Evolutionary conservation across 2,888 invertebrate genomes (phyloP).

Genomic region (Petrophora chlorosata): DNA sequence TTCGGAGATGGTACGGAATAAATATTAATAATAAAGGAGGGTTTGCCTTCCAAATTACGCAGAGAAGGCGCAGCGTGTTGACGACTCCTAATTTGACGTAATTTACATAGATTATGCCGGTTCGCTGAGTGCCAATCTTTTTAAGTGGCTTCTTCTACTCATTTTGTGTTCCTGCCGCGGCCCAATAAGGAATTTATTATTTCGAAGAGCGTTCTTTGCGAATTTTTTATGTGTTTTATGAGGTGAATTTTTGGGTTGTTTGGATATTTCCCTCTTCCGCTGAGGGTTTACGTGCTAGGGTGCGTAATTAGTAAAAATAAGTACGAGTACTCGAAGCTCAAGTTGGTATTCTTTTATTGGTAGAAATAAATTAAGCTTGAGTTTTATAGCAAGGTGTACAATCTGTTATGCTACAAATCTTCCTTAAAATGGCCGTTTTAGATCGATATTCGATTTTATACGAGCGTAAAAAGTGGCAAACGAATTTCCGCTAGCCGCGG

Average conservation of each 20-base stretch:
- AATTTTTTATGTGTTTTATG: slow-evolving; percentile 55
- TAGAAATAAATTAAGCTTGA: not conserved
- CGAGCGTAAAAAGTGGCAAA: slow-evolving; percentile 24
- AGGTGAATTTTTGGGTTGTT: slow-evolving; percentile 45
- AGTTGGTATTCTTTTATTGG: slow-evolving; percentile 15
- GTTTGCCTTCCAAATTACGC: slow-evolving; percentile 79
- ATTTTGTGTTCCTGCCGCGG: slow-evolving; percentile 74
- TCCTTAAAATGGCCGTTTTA: not conserved
- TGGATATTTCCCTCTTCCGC: slow-evolving; percentile 36
- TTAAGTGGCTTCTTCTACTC: slow-evolving; percentile 81
- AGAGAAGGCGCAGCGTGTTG: slow-evolving; percentile 74
- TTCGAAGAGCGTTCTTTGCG: slow-evolving; percentile 59
- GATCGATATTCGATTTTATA: slow-evolving; percentile 28
- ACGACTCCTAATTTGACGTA: slow-evolving; percentile 83
- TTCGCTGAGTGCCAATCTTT: slow-evolving; percentile 83
- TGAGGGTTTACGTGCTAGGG: slow-evolving; percentile 22
- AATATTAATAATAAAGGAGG: slow-evolving; percentile 83
- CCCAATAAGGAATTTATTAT: slow-evolving; percentile 76
- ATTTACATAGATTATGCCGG: slow-evolving; percentile 84
- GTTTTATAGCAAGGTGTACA: not conserved
- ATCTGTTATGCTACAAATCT: slow-evolving; percentile 1
- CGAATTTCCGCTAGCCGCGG: slow-evolving; percentile 12
- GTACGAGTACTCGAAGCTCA: slow-evolving; percentile 5
- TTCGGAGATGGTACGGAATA: slow-evolving; percentile 71
- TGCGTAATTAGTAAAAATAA: slow-evolving; percentile 31